Conservation (phyloP, 2,888 invertebrate genomes). For the Oxyteleia sp. region DNA sequence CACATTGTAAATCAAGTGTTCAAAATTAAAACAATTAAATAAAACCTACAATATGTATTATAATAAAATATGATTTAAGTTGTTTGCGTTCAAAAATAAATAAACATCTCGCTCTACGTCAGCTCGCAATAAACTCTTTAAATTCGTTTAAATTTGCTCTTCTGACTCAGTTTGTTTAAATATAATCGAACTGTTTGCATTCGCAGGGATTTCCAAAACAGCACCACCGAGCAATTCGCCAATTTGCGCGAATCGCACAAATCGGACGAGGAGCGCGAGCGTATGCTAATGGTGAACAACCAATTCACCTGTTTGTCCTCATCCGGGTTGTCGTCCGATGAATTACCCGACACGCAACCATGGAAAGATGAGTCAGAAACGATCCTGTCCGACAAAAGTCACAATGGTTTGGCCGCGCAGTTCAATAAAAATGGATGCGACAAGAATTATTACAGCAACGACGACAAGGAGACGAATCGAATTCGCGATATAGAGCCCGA, state of each 20-base stretch:
- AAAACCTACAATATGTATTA: neutral
- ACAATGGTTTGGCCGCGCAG: constrained; percentile 15
- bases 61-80: neutral
- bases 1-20: too few relatives aligned
- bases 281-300: constrained; percentile 53
- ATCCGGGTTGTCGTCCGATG: constrained; percentile 37
- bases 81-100: neutral
- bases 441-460: constrained; percentile 32
- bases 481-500: constrained; percentile 52
- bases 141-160: neutral
- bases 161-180: constrained; percentile 14
- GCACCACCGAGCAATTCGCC: constrained; percentile 50
- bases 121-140: neutral
- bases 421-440: constrained; percentile 22
- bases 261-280: constrained; percentile 59
- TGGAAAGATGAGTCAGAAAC: constrained; percentile 62
- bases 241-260: constrained; percentile 57
- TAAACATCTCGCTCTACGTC: neutral
- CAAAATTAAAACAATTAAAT: too few relatives aligned
- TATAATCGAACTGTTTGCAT: constrained; percentile 10
- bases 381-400: constrained; percentile 54
- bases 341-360: constrained; percentile 27
- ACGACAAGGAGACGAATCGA: constrained; percentile 35
- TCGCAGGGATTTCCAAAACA: constrained; percentile 65
- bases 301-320: constrained; percentile 64